Evolutionary conservation across 2,888 invertebrate species (phyloP).

Genomic region (Uloborus plumipes): DNA sequence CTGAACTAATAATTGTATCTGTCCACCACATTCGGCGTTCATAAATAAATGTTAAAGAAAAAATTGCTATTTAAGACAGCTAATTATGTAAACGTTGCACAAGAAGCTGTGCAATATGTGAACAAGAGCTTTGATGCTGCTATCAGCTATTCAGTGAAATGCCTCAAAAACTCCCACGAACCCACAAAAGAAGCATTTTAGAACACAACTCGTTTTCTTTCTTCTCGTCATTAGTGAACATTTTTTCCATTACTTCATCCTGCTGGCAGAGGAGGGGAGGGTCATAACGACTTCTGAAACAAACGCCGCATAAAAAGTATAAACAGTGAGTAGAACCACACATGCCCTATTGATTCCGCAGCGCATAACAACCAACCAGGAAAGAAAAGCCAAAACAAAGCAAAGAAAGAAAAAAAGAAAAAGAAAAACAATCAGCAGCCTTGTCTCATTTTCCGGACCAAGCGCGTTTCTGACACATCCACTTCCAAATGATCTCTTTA

Average conservation of each 20-base stretch:
- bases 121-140: conserved; percentile 29
- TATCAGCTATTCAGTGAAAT: not conserved
- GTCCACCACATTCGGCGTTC: too few relatives aligned
- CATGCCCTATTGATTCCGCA: conserved; percentile 42
- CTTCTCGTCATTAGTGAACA: conserved; percentile 30
- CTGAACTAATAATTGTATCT: too few relatives aligned
- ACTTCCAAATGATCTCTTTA: conserved; percentile 56
- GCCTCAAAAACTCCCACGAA: conserved; percentile 42
- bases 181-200: conserved; percentile 27
- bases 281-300: conserved; percentile 38
- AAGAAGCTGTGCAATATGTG: conserved; percentile 40
- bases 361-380: not conserved
- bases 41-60: too few relatives aligned
- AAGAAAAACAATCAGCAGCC: conserved; percentile 47
- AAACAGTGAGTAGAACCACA: conserved; percentile 19
- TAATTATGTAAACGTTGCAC: too few relatives aligned
- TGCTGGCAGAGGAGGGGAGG: conserved; percentile 20
- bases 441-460: conserved; percentile 21
- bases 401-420: too few relatives aligned
- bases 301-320: conserved; percentile 19
- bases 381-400: too few relatives aligned
- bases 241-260: conserved; percentile 41
- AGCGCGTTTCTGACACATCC: conserved; percentile 46
- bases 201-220: conserved; percentile 14
- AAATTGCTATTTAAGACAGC: too few relatives aligned